A percentile compares a stretch with the other conserved stretches of the same genome.
Conservation (phyloP, 2,113 vertebrate genomes). For the Ochotona princeps region DNA sequence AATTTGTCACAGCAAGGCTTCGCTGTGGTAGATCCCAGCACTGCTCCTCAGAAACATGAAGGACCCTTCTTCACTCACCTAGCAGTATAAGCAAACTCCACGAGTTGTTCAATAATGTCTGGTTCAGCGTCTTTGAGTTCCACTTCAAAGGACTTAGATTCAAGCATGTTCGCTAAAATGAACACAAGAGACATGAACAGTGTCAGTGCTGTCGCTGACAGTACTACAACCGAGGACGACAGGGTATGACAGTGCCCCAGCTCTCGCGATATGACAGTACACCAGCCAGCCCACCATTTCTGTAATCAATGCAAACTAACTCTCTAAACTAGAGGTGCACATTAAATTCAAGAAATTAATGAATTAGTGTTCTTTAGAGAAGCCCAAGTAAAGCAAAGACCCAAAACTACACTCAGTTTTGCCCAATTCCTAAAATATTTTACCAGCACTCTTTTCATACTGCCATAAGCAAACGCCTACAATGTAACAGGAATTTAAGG, state of each 20-base stretch:
- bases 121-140: conserved; percentile 97
- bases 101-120: conserved; percentile 96
- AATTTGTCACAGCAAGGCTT: conserved; percentile 16
- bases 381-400: conserved; percentile 8
- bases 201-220: conserved; percentile 2
- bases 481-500: not conserved
- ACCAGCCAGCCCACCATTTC: not conserved
- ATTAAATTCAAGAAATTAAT: not conserved
- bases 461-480: not conserved
- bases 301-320: conserved; percentile 6
- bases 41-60: conserved; percentile 21
- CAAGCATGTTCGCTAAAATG: conserved; percentile 96
- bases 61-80: conserved; percentile 85
- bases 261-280: not conserved
- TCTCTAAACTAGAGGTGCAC: not conserved
- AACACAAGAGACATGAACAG: conserved; percentile 66
- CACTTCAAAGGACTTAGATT: conserved; percentile 97
- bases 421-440: conserved; percentile 42
- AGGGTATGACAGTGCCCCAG: too few species aligned
- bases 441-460: not conserved
- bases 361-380: not conserved
- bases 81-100: conserved; percentile 98
- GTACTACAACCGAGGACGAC: too few species aligned
- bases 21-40: not conserved
- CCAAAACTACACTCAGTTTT: conserved; percentile 29